Evolutionary conservation across 1,140 invertebrate species (phyloP).

Genomic region (Himalopsyche phryganea): DNA sequence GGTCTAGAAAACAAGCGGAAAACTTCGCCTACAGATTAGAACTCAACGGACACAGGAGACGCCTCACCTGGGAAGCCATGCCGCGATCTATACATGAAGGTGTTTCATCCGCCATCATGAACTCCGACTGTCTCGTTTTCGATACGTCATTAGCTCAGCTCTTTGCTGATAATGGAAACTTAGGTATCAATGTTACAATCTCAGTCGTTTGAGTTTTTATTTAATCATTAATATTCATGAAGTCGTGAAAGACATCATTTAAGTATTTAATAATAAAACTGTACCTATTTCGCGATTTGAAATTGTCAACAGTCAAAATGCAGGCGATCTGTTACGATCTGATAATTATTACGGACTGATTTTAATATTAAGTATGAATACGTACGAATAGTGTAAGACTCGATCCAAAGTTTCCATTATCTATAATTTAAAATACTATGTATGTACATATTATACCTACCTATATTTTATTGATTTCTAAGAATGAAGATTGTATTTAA

Average conservation of each 20-base stretch:
- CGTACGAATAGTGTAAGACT: slow-evolving; percentile 10
- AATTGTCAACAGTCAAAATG: background rate
- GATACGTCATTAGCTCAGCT: slow-evolving; percentile 97
- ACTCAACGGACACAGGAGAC: slow-evolving; percentile 87
- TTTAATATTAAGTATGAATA: slow-evolving; percentile 4
- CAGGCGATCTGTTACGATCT: no score
- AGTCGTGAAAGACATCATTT: background rate
- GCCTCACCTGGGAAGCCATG: slow-evolving; percentile 98
- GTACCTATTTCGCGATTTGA: background rate
- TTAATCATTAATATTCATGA: background rate
- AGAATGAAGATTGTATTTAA: no score
- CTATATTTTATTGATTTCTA: no score
- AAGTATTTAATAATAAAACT: background rate
- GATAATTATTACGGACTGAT: slow-evolving; percentile 8
- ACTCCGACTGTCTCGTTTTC: slow-evolving; percentile 98
- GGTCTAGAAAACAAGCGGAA: slow-evolving; percentile 97
- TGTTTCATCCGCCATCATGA: slow-evolving; percentile 95
- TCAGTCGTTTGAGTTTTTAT: slow-evolving; percentile 67
- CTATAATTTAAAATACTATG: slow-evolving; percentile 1
- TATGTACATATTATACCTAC: background rate
- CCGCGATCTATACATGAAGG: slow-evolving; percentile 98
- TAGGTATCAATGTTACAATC: slow-evolving; percentile 99
- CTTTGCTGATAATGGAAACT: slow-evolving; percentile 98
- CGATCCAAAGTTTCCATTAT: slow-evolving; percentile 27
- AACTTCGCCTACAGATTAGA: slow-evolving; percentile 98